phyloP scores from a whole-genome alignment of 1,140 invertebrate genomes.

The Drosophila miranda region DNA sequence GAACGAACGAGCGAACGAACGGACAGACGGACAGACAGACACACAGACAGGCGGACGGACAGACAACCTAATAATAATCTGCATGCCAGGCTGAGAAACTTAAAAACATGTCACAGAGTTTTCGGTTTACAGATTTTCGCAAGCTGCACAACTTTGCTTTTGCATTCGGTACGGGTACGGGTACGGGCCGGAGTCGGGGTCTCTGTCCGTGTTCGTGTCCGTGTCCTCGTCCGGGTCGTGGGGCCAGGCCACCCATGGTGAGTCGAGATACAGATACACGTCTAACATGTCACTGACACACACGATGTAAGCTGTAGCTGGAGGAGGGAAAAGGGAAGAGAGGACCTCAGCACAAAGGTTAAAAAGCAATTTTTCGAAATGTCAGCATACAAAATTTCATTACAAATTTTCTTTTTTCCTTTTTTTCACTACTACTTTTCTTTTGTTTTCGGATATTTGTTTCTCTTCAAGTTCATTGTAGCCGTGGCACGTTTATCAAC shows the following conservation, averaged over 20 bases:
- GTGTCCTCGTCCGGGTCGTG: constrained; percentile 11
- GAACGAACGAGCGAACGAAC: constrained; percentile 35
- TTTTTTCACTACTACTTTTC: constrained; percentile 36
- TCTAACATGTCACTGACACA: constrained; percentile 72
- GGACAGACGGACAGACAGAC: constrained; percentile 6
- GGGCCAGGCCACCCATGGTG: constrained; percentile 21
- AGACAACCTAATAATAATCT: constrained; percentile 79
- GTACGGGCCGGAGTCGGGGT: background rate
- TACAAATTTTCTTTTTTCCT: constrained; percentile 74
- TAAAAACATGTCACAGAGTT: constrained; percentile 80
- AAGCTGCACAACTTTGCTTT: constrained; percentile 64
- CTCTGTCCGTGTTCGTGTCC: background rate
- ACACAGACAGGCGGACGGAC: constrained; percentile 14
- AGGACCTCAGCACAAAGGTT: constrained; percentile 64
- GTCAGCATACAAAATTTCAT: constrained; percentile 79
- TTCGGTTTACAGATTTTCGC: constrained; percentile 76
- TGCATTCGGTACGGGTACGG: constrained; percentile 2
- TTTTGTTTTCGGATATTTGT: constrained; percentile 30
- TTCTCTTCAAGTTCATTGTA: constrained; percentile 1
- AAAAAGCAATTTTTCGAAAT: constrained; percentile 80
- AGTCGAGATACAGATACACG: constrained; percentile 62
- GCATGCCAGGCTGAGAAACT: constrained; percentile 69
- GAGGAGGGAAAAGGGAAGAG: background rate
- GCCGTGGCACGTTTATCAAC: too few species aligned
- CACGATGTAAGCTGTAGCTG: constrained; percentile 34